A percentile compares a stretch with the other conserved stretches of the same genome.
Conservation (phyloP, 2,113 vertebrate genomes). For the Tragulus kanchil region DNA sequence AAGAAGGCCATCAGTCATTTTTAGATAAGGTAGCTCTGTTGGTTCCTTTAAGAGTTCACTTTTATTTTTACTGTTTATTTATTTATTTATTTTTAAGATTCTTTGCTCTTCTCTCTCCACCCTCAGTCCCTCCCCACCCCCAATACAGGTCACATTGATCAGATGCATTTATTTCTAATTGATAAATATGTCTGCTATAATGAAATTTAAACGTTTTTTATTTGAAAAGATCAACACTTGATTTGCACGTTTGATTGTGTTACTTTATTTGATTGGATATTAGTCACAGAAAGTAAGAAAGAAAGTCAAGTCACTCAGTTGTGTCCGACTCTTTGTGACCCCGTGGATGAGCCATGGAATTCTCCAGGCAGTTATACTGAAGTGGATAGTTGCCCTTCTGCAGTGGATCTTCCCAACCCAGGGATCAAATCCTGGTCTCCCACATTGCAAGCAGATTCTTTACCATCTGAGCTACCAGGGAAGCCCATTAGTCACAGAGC, state of each 20-base stretch:
- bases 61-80: not conserved
- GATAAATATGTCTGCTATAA: not conserved
- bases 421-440: no score
- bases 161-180: not conserved
- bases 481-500: no score
- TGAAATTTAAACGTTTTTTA: conserved; percentile 43
- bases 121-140: not conserved
- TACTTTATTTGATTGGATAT: conserved; percentile 17
- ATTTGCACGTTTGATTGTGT: conserved; percentile 26
- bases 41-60: conserved; percentile 28
- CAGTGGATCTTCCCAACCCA: no score
- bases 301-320: no score
- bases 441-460: no score
- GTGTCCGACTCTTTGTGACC: no score
- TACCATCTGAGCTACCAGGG: no score
- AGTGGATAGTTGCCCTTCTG: no score
- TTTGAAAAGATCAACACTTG: conserved; percentile 36
- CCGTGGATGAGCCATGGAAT: no score
- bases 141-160: not conserved
- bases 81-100: not conserved
- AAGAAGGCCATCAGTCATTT: not conserved
- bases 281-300: not conserved
- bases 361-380: no score
- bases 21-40: conserved; percentile 4
- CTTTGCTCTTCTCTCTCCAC: not conserved